Percentiles rank a stretch among this genome's conserved stretches.
Conservation (phyloP, 2,888 invertebrate species). For the Nasonovia ribisnigri region DNA sequence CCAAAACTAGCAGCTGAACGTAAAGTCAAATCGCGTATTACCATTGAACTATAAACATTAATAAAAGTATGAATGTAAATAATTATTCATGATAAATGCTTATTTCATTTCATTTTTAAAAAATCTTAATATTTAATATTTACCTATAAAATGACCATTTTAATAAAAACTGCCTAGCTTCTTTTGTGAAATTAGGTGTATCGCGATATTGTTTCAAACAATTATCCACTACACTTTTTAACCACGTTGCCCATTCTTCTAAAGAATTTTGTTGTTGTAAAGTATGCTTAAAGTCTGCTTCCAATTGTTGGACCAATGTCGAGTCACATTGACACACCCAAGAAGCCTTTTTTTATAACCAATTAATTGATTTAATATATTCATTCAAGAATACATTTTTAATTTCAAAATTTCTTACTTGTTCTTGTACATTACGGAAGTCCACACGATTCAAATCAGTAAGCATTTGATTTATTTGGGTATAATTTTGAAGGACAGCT, state of each 20-base stretch:
- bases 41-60: constrained; percentile 84
- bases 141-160: constrained; percentile 99
- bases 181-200: constrained; percentile 84
- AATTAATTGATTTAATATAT: neutral
- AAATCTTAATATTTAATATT: constrained; percentile 16
- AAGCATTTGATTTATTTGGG: constrained; percentile 96
- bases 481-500: constrained; percentile 93
- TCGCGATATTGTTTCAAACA: constrained; percentile 91
- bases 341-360: constrained; percentile 78
- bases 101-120: neutral
- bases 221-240: constrained; percentile 91
- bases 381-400: neutral
- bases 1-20: constrained; percentile 98
- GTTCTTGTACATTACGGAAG: constrained; percentile 92
- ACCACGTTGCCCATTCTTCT: constrained; percentile 98
- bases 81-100: neutral
- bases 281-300: constrained; percentile 91
- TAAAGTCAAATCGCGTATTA: constrained; percentile 95
- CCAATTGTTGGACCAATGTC: constrained; percentile 84
- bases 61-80: constrained; percentile 66
- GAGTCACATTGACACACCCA: constrained; percentile 98
- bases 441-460: constrained; percentile 97
- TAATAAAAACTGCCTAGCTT: constrained; percentile 91
- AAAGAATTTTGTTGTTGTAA: constrained; percentile 92
- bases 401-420: constrained; percentile 73